Percentiles rank a stretch among this genome's conserved stretches.
Evolutionary conservation across 2,797 vertebrate genomes (phyloP).

Genomic region (Neosilurus mollespiculum): DNA sequence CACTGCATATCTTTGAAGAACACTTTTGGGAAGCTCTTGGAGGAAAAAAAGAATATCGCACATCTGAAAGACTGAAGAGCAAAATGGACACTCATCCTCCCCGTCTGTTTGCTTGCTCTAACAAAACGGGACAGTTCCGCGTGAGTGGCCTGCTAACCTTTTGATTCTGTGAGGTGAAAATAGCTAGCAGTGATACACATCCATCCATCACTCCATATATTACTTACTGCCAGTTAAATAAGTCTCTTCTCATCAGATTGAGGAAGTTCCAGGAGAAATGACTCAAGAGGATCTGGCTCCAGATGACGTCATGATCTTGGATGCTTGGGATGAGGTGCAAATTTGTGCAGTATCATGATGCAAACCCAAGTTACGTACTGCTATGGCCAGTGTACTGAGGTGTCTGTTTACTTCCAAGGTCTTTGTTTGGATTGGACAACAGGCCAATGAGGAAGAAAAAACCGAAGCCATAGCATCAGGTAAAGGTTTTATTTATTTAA

Average conservation of each 20-base stretch:
- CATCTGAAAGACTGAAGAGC: slow-evolving; percentile 66
- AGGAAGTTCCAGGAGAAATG: slow-evolving; percentile 72
- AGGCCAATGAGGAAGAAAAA: slow-evolving; percentile 84
- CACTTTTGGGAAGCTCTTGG: slow-evolving; percentile 65
- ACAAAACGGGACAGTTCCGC: slow-evolving; percentile 66
- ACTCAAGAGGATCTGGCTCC: slow-evolving; percentile 67
- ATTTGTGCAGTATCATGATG: background rate
- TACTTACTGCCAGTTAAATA: background rate
- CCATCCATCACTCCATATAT: background rate
- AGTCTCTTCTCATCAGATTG: slow-evolving; percentile 71
- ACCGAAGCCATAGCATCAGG: slow-evolving; percentile 76
- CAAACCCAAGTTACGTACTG: background rate
- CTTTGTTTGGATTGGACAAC: slow-evolving; percentile 85
- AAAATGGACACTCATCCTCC: slow-evolving; percentile 65
- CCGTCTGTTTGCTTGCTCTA: slow-evolving; percentile 70
- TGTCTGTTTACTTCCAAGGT: slow-evolving; percentile 66
- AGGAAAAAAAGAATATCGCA: slow-evolving; percentile 61
- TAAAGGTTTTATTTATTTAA: slow-evolving; percentile 51
- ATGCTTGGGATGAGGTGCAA: slow-evolving; percentile 69
- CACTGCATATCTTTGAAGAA: slow-evolving; percentile 49
- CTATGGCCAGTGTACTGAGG: background rate
- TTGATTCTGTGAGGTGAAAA: background rate
- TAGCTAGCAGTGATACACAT: background rate
- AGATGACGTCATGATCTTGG: slow-evolving; percentile 74
- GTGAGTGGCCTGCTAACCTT: slow-evolving; percentile 52